Base-by-base conservation (phyloP, 2,888 invertebrate species). In the Mechanitis messenoides region DNA sequence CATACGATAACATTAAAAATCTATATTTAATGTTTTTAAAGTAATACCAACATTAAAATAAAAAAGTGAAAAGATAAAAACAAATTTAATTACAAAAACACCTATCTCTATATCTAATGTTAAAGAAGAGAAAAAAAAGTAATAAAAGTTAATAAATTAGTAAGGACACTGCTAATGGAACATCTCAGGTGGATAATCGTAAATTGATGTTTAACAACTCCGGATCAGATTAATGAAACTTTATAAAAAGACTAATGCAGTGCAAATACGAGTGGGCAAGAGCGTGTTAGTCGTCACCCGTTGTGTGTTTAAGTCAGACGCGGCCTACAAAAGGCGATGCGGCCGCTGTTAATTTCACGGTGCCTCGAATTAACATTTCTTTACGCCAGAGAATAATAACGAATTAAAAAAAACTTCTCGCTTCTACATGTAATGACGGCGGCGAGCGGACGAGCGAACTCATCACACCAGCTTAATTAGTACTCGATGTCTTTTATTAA, bases 291-390 rank as follows among this genome's bases (percentile, higher is more conserved):
- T 84, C 85, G 89, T 90, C 89, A 86, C 87, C 86, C 85, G 88
- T 89, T 90, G 89, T 89, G 87, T 90, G 88, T 89, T 89, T 89
- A 89, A 86, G 80, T 78, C 84, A 20, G 87, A 78, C 79, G 85
- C 85, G 84, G 86, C 72, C 80, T 81, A 89, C 88, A 90, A 90
- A 90, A 87, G 84, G 81, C 83, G 77, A 75, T 75, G 79, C 85
- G 79, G 85, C 88, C 84, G 85, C 87, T 89, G 86, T 91, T 91
- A 90, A 91, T 91, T 91, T 91, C 91, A 91, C 91, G 91, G 88
- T 80, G 87, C 83, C 85, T 90, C 89, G 85, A 91, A 91, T 91
- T 91, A 91, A 91, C 90, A 91, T 91, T 91, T 91, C 91, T 90
- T 90, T 90, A 89, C 90, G 90, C 90, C 88, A 88, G 85, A 85